Conservation (phyloP, 1,140 invertebrate genomes). For the Thaumatotibia leucotreta region DNA sequence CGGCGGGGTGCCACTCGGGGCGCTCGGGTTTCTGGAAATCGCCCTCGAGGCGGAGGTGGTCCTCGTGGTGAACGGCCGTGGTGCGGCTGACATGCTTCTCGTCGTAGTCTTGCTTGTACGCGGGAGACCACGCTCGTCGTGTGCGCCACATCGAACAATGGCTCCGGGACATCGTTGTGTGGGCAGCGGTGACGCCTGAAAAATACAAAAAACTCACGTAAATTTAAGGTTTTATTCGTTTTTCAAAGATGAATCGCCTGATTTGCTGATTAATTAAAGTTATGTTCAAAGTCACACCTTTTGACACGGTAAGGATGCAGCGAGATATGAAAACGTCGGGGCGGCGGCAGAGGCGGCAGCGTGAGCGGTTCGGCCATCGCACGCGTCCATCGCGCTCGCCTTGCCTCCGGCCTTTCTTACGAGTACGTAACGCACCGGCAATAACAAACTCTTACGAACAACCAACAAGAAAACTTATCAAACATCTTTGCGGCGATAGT, state of each 20-base stretch:
- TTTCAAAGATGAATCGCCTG: no score
- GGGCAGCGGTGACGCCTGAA: constrained; percentile 80
- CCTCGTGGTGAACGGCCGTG: constrained; percentile 73
- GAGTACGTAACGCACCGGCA: constrained; percentile 8
- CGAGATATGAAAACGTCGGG: constrained; percentile 45
- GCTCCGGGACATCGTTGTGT: constrained; percentile 79
- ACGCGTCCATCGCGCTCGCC: constrained; percentile 53
- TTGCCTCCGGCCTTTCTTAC: constrained; percentile 19
- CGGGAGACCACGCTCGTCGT: constrained; percentile 78
- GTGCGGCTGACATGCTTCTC: constrained; percentile 79
- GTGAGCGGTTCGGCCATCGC: constrained; percentile 58
- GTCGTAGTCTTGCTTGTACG: constrained; percentile 81
- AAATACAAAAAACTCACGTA: constrained; percentile 20
- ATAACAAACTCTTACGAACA: constrained; percentile 5
- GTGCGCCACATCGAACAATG: constrained; percentile 77
- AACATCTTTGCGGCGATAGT: neutral
- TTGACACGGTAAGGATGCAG: constrained; percentile 60
- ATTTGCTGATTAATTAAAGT: no score
- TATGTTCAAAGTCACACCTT: constrained; percentile 38
- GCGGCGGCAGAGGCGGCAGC: constrained; percentile 54
- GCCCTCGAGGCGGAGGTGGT: constrained; percentile 79
- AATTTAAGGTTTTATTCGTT: neutral
- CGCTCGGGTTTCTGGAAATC: constrained; percentile 77
- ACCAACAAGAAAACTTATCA: neutral
- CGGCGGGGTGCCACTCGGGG: constrained; percentile 75